phyloP scores from a whole-genome alignment of 2,797 vertebrate genomes.

The Myripristis jacobus region DNA sequence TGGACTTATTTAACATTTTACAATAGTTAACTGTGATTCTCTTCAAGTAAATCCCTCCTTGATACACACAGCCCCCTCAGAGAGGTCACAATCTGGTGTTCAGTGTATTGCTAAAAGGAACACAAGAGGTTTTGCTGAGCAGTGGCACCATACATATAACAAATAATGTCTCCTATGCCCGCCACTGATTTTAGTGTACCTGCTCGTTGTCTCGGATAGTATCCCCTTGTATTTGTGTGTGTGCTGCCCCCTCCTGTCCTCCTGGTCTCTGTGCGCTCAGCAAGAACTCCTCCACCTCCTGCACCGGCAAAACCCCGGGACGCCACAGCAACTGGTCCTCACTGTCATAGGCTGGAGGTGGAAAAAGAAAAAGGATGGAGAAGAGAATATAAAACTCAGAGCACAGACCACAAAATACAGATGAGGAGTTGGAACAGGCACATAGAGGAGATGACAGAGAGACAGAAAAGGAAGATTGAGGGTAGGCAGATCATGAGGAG shows the following conservation, averaged over 20 bases:
- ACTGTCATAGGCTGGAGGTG: slow-evolving; percentile 84
- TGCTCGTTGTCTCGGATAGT: slow-evolving; percentile 92
- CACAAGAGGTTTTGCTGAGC: too few species aligned
- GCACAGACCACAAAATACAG: too few species aligned
- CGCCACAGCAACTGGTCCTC: slow-evolving; percentile 95
- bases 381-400: background rate
- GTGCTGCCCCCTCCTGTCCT: slow-evolving; percentile 76
- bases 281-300: slow-evolving; percentile 91
- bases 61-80: background rate
- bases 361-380: background rate
- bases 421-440: too few species aligned
- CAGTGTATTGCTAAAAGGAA: background rate
- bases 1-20: too few species aligned
- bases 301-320: slow-evolving; percentile 85
- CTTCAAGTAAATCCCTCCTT: background rate
- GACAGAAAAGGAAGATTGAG: too few species aligned
- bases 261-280: slow-evolving; percentile 83
- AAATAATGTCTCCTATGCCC: background rate
- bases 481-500: background rate
- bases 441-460: too few species aligned
- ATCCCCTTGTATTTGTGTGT: slow-evolving; percentile 73
- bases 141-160: too few species aligned
- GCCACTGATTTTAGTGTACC: slow-evolving; percentile 69
- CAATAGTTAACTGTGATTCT: too few species aligned
- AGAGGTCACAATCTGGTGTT: background rate